phyloP scores from a whole-genome alignment of 2,888 invertebrate genomes.

The Eupithecia subumbrata region DNA sequence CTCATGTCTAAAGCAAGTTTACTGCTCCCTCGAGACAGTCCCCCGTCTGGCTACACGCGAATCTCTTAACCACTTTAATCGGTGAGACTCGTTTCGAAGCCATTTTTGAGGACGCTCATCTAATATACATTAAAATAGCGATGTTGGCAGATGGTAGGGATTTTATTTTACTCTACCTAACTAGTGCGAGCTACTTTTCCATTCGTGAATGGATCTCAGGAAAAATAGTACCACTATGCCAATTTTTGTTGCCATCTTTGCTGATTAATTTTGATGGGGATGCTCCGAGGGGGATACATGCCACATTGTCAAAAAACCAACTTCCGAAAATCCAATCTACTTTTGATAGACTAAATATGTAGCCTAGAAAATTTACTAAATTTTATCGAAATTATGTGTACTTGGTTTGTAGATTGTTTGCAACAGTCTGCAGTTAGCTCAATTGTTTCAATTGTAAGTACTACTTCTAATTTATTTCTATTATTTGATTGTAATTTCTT shows the following conservation, averaged over 20 bases:
- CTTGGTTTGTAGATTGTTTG: too few species aligned
- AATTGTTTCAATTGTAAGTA: too few species aligned
- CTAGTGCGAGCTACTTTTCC: background rate
- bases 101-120: slow-evolving; percentile 39
- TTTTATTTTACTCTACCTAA: background rate
- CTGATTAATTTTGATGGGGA: too few species aligned
- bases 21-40: slow-evolving; percentile 51
- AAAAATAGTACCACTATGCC: background rate
- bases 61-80: slow-evolving; percentile 55
- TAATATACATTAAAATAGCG: slow-evolving; percentile 1
- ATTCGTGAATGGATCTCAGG: background rate
- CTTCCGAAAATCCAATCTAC: too few species aligned
- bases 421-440: too few species aligned
- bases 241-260: background rate
- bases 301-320: background rate
- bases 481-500: too few species aligned
- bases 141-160: background rate
- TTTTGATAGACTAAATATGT: too few species aligned
- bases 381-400: too few species aligned
- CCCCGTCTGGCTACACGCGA: slow-evolving; percentile 54
- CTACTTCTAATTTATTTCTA: too few species aligned
- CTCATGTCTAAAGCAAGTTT: slow-evolving; percentile 52
- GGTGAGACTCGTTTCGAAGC: slow-evolving; percentile 53
- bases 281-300: background rate
- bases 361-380: too few species aligned